Base-by-base conservation (phyloP, 2,888 invertebrate species). In the Peribatodes rhomboidaria region DNA sequence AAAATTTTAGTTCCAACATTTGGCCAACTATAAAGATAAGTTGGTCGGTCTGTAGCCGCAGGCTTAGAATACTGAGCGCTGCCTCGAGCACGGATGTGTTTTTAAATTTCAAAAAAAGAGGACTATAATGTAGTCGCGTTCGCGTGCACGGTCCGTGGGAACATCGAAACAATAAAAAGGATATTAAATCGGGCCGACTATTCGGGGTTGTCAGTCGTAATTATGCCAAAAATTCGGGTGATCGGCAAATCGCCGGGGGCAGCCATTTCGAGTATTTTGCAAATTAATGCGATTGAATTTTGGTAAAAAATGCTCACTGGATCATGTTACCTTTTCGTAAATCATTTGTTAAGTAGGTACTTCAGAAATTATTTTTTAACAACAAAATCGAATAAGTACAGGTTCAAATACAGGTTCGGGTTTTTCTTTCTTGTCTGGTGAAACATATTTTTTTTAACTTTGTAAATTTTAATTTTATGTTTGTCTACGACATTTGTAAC, bases 121-220 rank as follows among this genome's bases (percentile, higher is more conserved):
- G 74, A 74, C 16, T 76, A 76, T 76, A 80, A 71, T 77, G 78
- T 77, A 77, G 84, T 83, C 84, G 80, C 84, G 82, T 76, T 88
- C 84, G 87, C 87, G 85, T 88, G 89, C 83, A 85, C 70, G 78
- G 79, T 82, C 81, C 92, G 92, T 92, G 92, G 91, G 92, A 92
- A 92, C 85, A 78, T 71, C 67, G 75, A 70, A 82, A 85, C 84
- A 86, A 87, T 84, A 87, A 86, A 84, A 87, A 83, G 77, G 82
- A 80, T 80, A 80, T 85, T 67, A 80, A 81, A 80, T 77, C 74
- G 63, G 69, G 70, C 74, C 78, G 78, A 82, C 85, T 84, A 84
- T 85, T 85, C 76, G 78, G 83, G 79, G 82, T 77, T 84, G 81
- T 80, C 79, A 85, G 79, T 77, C 75, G 79, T 67, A 65, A 73